These are phyloP conservation scores for Chondrilla cf. caribensis DNA, from an alignment of 37 sponge, comb jelly and placozoan species.

Conservation along the genomic window DNA sequence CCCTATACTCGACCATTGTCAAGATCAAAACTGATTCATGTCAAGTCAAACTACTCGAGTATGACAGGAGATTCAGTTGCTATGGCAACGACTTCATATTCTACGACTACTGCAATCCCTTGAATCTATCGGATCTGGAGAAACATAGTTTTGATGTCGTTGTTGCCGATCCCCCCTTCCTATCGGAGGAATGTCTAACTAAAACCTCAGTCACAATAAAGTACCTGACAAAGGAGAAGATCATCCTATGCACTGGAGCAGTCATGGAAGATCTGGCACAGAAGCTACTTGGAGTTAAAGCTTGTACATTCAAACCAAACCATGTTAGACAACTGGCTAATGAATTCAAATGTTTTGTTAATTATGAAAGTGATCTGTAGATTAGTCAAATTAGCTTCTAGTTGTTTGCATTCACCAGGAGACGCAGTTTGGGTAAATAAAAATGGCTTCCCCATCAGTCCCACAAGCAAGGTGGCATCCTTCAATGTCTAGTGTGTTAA, in stretches of 20 bases:
- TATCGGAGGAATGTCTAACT: slow-evolving; percentile 66
- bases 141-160: slow-evolving; percentile 57
- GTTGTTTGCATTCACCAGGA: background rate
- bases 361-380: slow-evolving; percentile 37
- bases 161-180: slow-evolving; percentile 79
- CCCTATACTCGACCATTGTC: slow-evolving; percentile 50
- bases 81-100: slow-evolving; percentile 53
- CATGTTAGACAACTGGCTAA: slow-evolving; percentile 69
- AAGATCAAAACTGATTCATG: slow-evolving; percentile 23
- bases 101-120: slow-evolving; percentile 78
- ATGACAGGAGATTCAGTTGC: slow-evolving; percentile 55
- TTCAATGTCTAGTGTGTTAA: slow-evolving; percentile 70
- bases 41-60: slow-evolving; percentile 55
- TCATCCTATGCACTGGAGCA: slow-evolving; percentile 60
- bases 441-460: slow-evolving; percentile 54
- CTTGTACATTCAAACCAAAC: slow-evolving; percentile 46
- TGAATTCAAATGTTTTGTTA: slow-evolving; percentile 66
- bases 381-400: background rate
- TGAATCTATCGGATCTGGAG: slow-evolving; percentile 34
- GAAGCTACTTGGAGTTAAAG: slow-evolving; percentile 44
- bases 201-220: slow-evolving; percentile 60
- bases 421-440: background rate
- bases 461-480: slow-evolving; percentile 55
- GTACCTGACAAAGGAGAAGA: slow-evolving; percentile 55
- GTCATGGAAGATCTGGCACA: slow-evolving; percentile 59